phyloP scores from a whole-genome alignment of 2,797 vertebrate species.

The Girardinus metallicus region DNA sequence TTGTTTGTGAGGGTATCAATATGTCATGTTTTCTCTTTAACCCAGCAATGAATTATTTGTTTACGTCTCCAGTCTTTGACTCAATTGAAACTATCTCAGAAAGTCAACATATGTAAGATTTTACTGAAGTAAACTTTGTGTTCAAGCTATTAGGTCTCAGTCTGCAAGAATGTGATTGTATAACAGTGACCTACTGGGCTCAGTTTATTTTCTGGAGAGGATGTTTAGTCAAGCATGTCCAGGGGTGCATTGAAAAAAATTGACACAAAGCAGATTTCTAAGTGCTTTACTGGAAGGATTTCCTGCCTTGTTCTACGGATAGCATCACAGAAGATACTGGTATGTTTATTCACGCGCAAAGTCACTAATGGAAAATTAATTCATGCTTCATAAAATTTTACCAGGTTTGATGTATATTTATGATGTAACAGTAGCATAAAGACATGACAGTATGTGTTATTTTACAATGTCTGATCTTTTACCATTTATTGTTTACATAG shows the following conservation, averaged over 20 bases:
- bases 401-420: slow-evolving; percentile 8
- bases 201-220: slow-evolving; percentile 59
- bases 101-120: slow-evolving; percentile 18
- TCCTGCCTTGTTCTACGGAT: slow-evolving; percentile 37
- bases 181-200: slow-evolving; percentile 24
- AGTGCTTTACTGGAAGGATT: slow-evolving; percentile 48
- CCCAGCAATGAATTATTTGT: not conserved
- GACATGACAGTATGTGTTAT: slow-evolving; percentile 34
- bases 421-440: slow-evolving; percentile 7
- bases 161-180: slow-evolving; percentile 9
- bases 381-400: not conserved
- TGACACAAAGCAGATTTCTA: slow-evolving; percentile 59
- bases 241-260: slow-evolving; percentile 33
- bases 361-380: slow-evolving; percentile 12
- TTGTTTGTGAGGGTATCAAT: not conserved
- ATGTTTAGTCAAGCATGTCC: slow-evolving; percentile 66
- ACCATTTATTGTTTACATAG: slow-evolving; percentile 41
- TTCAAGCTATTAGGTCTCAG: slow-evolving; percentile 12
- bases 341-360: slow-evolving; percentile 5
- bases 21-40: not conserved
- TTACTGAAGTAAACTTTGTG: slow-evolving; percentile 20
- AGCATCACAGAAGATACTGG: slow-evolving; percentile 19
- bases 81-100: not conserved
- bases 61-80: not conserved
- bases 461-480: slow-evolving; percentile 35